Conservation (phyloP, 2,797 vertebrate genomes). For the Lacerta agilis region DNA sequence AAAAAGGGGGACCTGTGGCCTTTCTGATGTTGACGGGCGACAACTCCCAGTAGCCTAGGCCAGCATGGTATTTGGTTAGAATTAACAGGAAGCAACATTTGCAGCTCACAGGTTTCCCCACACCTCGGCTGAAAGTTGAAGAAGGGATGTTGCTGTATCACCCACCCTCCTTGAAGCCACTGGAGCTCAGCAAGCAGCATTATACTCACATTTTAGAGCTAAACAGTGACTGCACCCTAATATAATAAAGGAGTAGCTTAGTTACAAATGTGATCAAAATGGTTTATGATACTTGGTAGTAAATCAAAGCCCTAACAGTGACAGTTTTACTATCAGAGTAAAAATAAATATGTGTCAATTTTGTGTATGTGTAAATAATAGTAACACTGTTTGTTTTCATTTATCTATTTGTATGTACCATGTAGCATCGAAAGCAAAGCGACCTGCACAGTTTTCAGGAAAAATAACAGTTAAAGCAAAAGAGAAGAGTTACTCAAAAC, state of each 20-base stretch:
- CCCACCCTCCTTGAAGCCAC: not conserved
- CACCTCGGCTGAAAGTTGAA: not conserved
- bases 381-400: conserved; percentile 21
- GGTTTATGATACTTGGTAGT: not conserved
- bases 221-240: not conserved
- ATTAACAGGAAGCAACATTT: too few relatives aligned
- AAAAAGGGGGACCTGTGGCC: too few relatives aligned
- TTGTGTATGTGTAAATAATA: not conserved
- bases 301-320: not conserved
- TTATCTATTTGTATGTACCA: conserved; percentile 78
- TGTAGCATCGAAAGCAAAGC: conserved; percentile 95
- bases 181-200: not conserved
- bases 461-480: conserved; percentile 99
- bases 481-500: conserved; percentile 97
- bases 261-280: not conserved
- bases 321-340: not conserved
- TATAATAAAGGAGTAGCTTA: not conserved
- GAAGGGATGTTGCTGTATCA: not conserved
- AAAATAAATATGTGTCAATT: not conserved
- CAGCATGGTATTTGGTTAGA: too few relatives aligned
- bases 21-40: too few relatives aligned
- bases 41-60: too few relatives aligned
- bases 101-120: too few relatives aligned
- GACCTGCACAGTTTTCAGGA: conserved; percentile 91
- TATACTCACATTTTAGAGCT: not conserved